Evolutionary conservation across 2,113 vertebrate genomes (phyloP), one percentile per base, ranked within the genome.

Genomic region (Limanda limanda): DNA sequence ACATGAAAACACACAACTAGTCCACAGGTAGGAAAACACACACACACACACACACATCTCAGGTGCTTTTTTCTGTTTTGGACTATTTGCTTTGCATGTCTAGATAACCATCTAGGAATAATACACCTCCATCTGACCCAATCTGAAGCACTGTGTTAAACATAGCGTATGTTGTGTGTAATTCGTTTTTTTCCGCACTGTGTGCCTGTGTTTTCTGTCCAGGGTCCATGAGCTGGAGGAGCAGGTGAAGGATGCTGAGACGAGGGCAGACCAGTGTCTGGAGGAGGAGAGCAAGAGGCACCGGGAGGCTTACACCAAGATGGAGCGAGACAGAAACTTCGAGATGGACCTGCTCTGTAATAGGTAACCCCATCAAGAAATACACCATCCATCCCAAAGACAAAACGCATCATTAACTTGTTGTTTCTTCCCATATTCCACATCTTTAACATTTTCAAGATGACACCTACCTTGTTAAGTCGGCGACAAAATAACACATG

Each of bases 221-320:
- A 99, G 98, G 92, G 97, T 99, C 54, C 97, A 99, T 35, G 98
- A 97, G 76, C 93, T 99, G 75, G 98, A 99, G 92, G 98, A 99
- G 88, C 95, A 98, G 84, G 85, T 99, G 91, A 99, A 97, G 89
- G 98, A 99, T 63, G 96, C 97, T 68, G 98, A 98, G 92, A 89
- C 94, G 1, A 94, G 90, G n/a, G 96, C 96, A 0, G 95, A 96
- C 79, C 96, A 98, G 93, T 92, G 86, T 1, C 88, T 98, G 79
- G 95, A 97, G 76, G 96, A 98, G 31, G 96, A 98, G 83, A 89
- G 92, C n/a, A 96, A 95, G 86, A 94, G 97, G 54, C 97, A 99
- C 59, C 87, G 95, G 0, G 97, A 99, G 78, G 91, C 92, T 52
- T 97, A 95, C 85, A 92, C 76, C 89, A 97, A 96, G 85, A 95